These are phyloP conservation scores for Agonopterix arenella DNA, from an alignment of 2,888 invertebrate species.

Conservation along the genomic window DNA sequence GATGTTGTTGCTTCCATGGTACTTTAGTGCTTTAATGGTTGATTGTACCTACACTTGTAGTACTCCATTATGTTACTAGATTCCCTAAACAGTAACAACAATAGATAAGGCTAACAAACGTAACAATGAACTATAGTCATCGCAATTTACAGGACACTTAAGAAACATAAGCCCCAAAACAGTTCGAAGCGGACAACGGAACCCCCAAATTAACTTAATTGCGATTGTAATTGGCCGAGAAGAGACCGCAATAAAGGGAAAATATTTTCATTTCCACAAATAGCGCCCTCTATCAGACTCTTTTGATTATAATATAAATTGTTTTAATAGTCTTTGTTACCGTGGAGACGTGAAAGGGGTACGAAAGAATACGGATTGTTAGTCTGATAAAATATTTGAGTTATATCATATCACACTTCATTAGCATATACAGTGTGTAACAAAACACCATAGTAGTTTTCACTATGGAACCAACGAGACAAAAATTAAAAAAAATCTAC, in stretches of 20 bases:
- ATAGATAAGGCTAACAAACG: not conserved
- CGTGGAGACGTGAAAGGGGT: not conserved
- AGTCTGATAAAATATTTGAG: too few species aligned
- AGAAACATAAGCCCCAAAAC: slow-evolving; percentile 45
- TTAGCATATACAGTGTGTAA: too few species aligned
- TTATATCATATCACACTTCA: too few species aligned
- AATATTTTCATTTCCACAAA: slow-evolving; percentile 44
- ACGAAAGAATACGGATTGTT: not conserved
- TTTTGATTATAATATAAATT: slow-evolving; percentile 22
- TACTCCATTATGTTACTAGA: too few species aligned
- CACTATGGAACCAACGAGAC: too few species aligned
- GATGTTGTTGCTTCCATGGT: too few species aligned
- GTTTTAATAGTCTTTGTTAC: slow-evolving; percentile 19
- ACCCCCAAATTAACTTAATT: slow-evolving; percentile 66
- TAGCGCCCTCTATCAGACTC: not conserved
- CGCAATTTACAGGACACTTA: slow-evolving; percentile 42
- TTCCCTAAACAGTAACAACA: too few species aligned
- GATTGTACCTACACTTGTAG: too few species aligned
- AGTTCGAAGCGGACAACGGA: slow-evolving; percentile 32
- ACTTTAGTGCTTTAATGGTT: too few species aligned
- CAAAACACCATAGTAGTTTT: too few species aligned
- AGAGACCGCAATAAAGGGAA: slow-evolving; percentile 54
- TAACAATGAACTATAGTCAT: slow-evolving; percentile 15
- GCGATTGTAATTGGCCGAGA: slow-evolving; percentile 58
- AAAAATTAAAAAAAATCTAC: too few species aligned